Percentiles rank a stretch among this genome's conserved stretches.
phyloP scores from a whole-genome alignment of 2,113 vertebrate species.

The Stegastes partitus region DNA sequence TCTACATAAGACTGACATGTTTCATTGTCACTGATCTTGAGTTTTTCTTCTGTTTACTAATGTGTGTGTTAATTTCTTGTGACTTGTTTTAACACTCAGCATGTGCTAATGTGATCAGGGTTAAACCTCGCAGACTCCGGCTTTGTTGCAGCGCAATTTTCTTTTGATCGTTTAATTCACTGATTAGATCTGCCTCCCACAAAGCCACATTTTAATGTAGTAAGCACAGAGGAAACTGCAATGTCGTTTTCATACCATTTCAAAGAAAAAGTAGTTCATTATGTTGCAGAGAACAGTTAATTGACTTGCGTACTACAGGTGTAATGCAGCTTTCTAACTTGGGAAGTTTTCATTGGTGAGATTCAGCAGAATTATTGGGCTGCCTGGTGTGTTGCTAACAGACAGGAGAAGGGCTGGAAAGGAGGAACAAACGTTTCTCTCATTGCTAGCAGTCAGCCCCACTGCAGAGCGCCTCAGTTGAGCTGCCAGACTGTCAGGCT shows the following conservation, averaged over 20 bases:
- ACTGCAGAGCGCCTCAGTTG: slow-evolving; percentile 20
- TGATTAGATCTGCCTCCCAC: slow-evolving; percentile 38
- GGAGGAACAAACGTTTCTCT: slow-evolving; percentile 32
- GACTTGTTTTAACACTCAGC: slow-evolving; percentile 21
- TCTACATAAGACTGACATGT: slow-evolving; percentile 37
- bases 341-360: background rate
- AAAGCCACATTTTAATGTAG: slow-evolving; percentile 42
- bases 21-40: slow-evolving; percentile 30
- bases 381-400: slow-evolving; percentile 7
- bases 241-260: slow-evolving; percentile 29
- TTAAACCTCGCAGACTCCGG: slow-evolving; percentile 17
- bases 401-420: slow-evolving; percentile 25
- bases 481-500: slow-evolving; percentile 21
- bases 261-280: slow-evolving; percentile 9
- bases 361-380: slow-evolving; percentile 22
- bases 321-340: slow-evolving; percentile 21
- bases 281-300: slow-evolving; percentile 10
- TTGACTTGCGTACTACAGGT: slow-evolving; percentile 12
- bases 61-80: background rate
- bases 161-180: slow-evolving; percentile 43
- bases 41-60: slow-evolving; percentile 4
- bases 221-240: slow-evolving; percentile 3
- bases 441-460: slow-evolving; percentile 32
- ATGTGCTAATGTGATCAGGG: slow-evolving; percentile 14
- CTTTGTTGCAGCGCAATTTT: slow-evolving; percentile 33